Conservation (phyloP, 2,797 vertebrate species). For the Lepilemur ruficaudatus region DNA sequence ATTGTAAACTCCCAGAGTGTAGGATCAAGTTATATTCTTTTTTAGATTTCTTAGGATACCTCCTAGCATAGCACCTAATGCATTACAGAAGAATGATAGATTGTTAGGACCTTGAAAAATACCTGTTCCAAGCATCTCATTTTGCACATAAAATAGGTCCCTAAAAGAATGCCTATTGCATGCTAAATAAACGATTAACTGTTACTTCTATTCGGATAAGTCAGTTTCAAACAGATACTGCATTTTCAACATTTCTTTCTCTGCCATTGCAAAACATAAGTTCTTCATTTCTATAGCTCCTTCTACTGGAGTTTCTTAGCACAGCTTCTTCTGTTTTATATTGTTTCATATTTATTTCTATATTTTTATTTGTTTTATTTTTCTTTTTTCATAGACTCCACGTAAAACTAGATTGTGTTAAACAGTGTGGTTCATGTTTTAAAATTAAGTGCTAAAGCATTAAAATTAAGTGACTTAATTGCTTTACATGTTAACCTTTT, state of each 20-base stretch:
- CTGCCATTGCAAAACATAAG: neutral
- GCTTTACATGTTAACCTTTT: constrained; percentile 3
- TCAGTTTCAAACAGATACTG: neutral
- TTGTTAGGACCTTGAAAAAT: neutral
- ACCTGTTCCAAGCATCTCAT: neutral
- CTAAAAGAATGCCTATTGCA: neutral
- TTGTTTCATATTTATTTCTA: neutral
- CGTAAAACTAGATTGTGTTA: constrained; percentile 18
- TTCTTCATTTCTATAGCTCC: constrained; percentile 61
- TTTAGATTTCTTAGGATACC: neutral
- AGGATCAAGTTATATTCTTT: neutral
- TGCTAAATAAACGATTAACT: neutral
- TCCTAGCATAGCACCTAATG: neutral
- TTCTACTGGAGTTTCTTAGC: constrained; percentile 61
- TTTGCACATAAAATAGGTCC: neutral
- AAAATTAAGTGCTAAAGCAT: neutral
- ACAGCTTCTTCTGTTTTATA: constrained; percentile 1
- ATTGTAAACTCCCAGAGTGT: neutral
- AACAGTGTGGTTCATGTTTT: neutral
- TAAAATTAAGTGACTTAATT: constrained; percentile 13
- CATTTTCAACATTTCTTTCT: constrained; percentile 18
- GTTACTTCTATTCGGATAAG: neutral
- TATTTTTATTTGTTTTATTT: neutral
- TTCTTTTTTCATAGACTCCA: neutral
- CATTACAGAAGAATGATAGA: neutral